Evolutionary conservation across 2,797 vertebrate genomes (phyloP).

Genomic region (Sebastolobus alascanus): DNA sequence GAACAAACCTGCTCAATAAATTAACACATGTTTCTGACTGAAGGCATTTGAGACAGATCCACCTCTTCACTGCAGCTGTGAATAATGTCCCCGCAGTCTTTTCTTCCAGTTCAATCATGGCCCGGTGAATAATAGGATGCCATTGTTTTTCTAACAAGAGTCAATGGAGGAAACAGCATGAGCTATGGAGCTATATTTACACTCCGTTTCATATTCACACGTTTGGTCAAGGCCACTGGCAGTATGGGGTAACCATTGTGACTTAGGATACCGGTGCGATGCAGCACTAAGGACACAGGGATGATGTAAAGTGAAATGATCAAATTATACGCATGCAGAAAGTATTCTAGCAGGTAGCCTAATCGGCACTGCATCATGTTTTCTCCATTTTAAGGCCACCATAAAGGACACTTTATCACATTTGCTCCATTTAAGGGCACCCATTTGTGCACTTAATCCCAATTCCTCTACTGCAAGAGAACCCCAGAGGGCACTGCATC

Average conservation of each 20-base stretch:
- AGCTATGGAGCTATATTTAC: slow-evolving; percentile 79
- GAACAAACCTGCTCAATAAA: background rate
- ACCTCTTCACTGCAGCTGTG: background rate
- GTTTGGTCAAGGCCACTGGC: slow-evolving; percentile 68
- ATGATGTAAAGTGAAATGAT: background rate
- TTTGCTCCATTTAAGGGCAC: too few relatives aligned
- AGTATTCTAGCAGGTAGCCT: too few relatives aligned
- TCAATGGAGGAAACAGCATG: slow-evolving; percentile 78
- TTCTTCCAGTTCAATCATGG: slow-evolving; percentile 59
- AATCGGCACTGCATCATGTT: too few relatives aligned
- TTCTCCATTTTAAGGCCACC: too few relatives aligned
- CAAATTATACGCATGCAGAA: background rate
- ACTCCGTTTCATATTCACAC: slow-evolving; percentile 69
- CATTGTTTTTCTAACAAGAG: slow-evolving; percentile 84
- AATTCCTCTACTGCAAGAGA: too few relatives aligned
- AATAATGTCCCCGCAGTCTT: slow-evolving; percentile 46
- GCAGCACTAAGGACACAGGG: slow-evolving; percentile 1
- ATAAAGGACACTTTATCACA: too few relatives aligned
- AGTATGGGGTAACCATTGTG: slow-evolving; percentile 33
- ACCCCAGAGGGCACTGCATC: too few relatives aligned
- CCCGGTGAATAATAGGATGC: slow-evolving; percentile 77
- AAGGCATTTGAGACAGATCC: background rate
- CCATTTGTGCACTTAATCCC: too few relatives aligned
- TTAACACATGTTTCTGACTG: background rate
- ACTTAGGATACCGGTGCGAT: slow-evolving; percentile 3